Evolutionary conservation across 2,888 invertebrate species (phyloP), one percentile per base, ranked within the genome.

Genomic region (Drosophila infuscata): DNA sequence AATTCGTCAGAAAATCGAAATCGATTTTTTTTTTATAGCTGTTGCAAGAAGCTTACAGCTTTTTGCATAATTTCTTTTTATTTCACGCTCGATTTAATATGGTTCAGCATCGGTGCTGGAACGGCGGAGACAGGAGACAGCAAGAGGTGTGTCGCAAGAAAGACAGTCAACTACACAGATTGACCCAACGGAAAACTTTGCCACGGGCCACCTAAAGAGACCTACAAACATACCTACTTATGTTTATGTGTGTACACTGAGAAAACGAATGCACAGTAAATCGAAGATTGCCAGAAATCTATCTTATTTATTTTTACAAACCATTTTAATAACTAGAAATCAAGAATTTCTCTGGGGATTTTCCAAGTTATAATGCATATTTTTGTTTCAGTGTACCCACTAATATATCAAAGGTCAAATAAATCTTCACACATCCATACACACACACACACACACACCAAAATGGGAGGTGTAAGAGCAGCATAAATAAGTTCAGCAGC

Each of bases 391-490:
- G 56, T 65, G 57, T 46, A 64, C 58, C 49, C 57, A 57, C 11
- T 88, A 84, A 90, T 82, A 83, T 92, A 91, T 88, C 87, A 90
- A 91, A 91, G 91, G 90, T 90, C 89, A 88, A 85, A 91, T 89
- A 87, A 90, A 90, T 91, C 91, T 89, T 81, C 66, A 73, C 74
- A 76, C 59, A 54, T 46, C 63, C 52, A 56, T 51, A 43, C 17
- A 53, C 35, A 48, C 38, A n/a, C n/a, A n/a, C n/a, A n/a, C n/a
- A 35, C 30, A 58, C 30, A 30, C 38, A 17, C 17, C 38, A 61
- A 30, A 54, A 52, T 30, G 33, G 51, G 70, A 71, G 69, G 76
- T 70, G 75, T 70, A 69, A 72, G 56, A 58, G 67, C 54, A 70
- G 46, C 57, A 73, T 66, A 67, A 71, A 59, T 63, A 73, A 68